A percentile compares a stretch with the other conserved stretches of the same genome.
phyloP scores from a whole-genome alignment of 23 tunicate genomes.

The Phallusia fumigata region DNA sequence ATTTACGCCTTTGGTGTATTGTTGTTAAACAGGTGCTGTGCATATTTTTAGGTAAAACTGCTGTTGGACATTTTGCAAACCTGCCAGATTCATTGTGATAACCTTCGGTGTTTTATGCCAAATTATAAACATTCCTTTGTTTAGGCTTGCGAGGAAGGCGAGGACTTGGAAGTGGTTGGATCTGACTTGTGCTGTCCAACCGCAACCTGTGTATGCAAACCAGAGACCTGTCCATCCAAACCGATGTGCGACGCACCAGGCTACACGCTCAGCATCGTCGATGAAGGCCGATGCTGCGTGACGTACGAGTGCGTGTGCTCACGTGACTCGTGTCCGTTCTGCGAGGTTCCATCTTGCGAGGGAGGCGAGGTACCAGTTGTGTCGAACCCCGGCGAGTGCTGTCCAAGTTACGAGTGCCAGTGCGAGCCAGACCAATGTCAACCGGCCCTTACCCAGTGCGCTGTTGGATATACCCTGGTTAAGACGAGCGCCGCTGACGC shows the following conservation, averaged over 20 bases:
- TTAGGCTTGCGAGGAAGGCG: slow-evolving; percentile 94
- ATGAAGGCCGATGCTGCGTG: slow-evolving; percentile 77
- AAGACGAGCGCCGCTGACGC: slow-evolving; percentile 49
- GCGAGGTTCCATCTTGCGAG: slow-evolving; percentile 55
- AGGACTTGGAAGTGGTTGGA: slow-evolving; percentile 84
- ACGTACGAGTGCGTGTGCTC: slow-evolving; percentile 87
- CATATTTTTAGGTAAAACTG: too few species aligned
- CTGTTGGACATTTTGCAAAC: too few species aligned
- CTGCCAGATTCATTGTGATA: too few species aligned
- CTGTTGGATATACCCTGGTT: slow-evolving; percentile 58
- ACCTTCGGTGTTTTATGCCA: too few species aligned
- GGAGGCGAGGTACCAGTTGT: slow-evolving; percentile 77
- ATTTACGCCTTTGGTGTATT: too few species aligned
- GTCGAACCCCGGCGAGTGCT: slow-evolving; percentile 74
- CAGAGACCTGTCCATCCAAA: slow-evolving; percentile 56
- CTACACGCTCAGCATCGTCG: slow-evolving; percentile 38
- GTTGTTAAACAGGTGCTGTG: too few species aligned
- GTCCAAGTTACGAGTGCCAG: slow-evolving; percentile 83
- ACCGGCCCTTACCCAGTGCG: slow-evolving; percentile 68
- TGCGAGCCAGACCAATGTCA: slow-evolving; percentile 78
- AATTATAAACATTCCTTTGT: too few species aligned
- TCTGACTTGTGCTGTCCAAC: slow-evolving; percentile 87
- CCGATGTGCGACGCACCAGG: slow-evolving; percentile 62
- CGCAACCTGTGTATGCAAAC: slow-evolving; percentile 89
- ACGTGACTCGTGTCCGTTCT: slow-evolving; percentile 50